Conservation (phyloP, 2,797 vertebrate genomes). For the Notamacropus eugenii region DNA sequence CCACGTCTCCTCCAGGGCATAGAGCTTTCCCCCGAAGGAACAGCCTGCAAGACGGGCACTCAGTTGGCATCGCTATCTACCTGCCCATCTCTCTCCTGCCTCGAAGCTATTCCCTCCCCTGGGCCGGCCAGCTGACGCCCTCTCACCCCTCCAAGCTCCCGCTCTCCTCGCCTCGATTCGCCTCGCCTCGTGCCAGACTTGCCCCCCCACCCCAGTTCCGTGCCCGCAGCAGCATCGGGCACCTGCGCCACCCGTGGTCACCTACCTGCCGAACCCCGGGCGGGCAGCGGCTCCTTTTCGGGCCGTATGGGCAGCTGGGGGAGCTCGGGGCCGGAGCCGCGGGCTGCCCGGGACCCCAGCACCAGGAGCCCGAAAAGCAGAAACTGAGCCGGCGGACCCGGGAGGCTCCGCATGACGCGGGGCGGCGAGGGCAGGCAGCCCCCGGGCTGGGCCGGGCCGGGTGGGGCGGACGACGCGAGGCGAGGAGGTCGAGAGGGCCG, state of each 20-base stretch:
- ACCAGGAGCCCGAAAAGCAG: conserved; percentile 80
- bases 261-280: conserved; percentile 92
- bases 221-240: conserved; percentile 8
- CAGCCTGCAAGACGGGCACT: conserved; percentile 88
- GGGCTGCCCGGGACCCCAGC: conserved; percentile 85
- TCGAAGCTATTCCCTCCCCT: conserved; percentile 22
- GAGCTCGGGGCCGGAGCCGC: conserved; percentile 87
- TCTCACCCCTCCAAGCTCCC: neutral
- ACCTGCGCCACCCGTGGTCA: conserved; percentile 49
- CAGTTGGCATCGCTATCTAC: conserved; percentile 59
- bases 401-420: conserved; percentile 79
- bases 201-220: conserved; percentile 49
- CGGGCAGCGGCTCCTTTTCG: conserved; percentile 91
- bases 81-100: neutral
- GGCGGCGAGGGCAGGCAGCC: conserved; percentile 66
- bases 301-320: conserved; percentile 93
- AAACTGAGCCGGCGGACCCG: conserved; percentile 75
- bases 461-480: conserved; percentile 56
- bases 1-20: conserved; percentile 94
- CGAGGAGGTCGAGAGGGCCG: conserved; percentile 63
- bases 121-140: conserved; percentile 22
- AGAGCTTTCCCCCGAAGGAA: conserved; percentile 93
- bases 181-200: conserved; percentile 70
- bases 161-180: conserved; percentile 29
- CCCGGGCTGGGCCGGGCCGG: conserved; percentile 64